phyloP scores from a whole-genome alignment of 2,888 invertebrate genomes.

The Megaustenia siamemsis region DNA sequence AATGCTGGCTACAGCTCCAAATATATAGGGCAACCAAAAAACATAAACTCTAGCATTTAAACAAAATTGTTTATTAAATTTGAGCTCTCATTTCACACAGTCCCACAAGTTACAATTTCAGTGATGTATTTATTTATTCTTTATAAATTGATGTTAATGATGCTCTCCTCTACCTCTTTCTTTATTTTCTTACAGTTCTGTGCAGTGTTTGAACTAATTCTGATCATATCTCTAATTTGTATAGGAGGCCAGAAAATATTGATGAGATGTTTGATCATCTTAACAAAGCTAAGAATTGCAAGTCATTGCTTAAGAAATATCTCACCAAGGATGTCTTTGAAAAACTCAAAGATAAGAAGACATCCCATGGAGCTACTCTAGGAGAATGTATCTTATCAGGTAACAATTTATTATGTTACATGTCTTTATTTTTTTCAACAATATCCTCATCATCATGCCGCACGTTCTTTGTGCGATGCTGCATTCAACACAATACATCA shows the following conservation, averaged over 20 bases:
- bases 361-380: conserved; percentile 67
- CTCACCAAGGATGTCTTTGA: conserved; percentile 66
- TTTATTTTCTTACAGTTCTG: not conserved
- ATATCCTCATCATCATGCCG: too few relatives aligned
- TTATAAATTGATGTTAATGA: too few relatives aligned
- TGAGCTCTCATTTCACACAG: too few relatives aligned
- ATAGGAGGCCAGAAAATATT: conserved; percentile 60
- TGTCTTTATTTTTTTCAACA: not conserved
- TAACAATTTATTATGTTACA: too few relatives aligned
- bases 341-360: conserved; percentile 67
- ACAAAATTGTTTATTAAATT: too few relatives aligned
- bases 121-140: too few relatives aligned
- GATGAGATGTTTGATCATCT: conserved; percentile 62
- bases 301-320: conserved; percentile 87
- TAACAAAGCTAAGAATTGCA: conserved; percentile 59
- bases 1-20: too few relatives aligned
- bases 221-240: not conserved
- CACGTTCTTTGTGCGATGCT: too few relatives aligned
- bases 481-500: too few relatives aligned
- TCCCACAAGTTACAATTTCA: too few relatives aligned
- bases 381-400: conserved; percentile 85
- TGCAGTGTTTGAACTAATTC: not conserved
- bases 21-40: too few relatives aligned
- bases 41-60: too few relatives aligned
- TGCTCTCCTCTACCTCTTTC: not conserved